Evolutionary conservation across 2,797 vertebrate species (phyloP).

Genomic region (Tenualosa ilisha): DNA sequence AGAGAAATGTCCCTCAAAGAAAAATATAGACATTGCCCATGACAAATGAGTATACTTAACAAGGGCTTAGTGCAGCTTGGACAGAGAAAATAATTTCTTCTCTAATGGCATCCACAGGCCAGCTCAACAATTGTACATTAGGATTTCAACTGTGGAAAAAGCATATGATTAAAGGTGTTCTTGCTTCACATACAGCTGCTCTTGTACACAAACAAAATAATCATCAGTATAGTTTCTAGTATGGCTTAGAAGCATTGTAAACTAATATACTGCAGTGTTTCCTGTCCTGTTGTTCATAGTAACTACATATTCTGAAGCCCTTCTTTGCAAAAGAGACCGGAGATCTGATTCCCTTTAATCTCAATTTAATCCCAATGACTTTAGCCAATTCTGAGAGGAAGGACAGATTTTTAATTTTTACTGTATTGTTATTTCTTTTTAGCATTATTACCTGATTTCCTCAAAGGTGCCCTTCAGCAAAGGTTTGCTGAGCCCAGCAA

Average conservation of each 20-base stretch:
- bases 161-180: background rate
- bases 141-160: background rate
- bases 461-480: constrained; percentile 57
- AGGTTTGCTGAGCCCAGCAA: constrained; percentile 31
- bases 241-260: background rate
- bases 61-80: background rate
- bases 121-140: background rate
- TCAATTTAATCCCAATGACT: background rate
- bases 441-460: constrained; percentile 54
- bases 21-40: background rate
- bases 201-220: background rate
- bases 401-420: background rate
- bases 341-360: background rate
- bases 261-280: background rate
- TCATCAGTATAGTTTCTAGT: background rate
- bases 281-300: background rate
- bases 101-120: background rate
- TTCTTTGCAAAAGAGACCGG: background rate
- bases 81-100: background rate
- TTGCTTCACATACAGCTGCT: background rate
- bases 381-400: background rate
- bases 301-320: background rate
- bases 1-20: background rate
- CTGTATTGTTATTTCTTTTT: background rate
- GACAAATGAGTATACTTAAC: background rate